Conservation (phyloP, 1,140 invertebrate species). For the Zophobas atratus region DNA sequence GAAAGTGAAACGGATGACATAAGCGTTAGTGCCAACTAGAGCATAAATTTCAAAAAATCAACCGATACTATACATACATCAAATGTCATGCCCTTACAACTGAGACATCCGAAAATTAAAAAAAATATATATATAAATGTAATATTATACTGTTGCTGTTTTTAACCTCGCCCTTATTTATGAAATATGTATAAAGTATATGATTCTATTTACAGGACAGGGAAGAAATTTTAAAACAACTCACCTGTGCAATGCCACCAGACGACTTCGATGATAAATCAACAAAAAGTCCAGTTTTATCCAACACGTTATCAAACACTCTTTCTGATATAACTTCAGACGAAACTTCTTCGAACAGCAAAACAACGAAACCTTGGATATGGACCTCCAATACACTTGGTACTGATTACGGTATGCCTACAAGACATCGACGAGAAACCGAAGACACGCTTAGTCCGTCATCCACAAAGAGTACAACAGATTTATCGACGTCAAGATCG, state of each 20-base stretch:
- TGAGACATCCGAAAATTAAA: no score
- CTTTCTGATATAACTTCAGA: slow-evolving; percentile 32
- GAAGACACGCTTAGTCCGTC: slow-evolving; percentile 62
- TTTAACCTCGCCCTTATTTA: no score
- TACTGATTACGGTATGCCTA: slow-evolving; percentile 64
- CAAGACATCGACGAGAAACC: slow-evolving; percentile 68
- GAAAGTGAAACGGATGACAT: no score
- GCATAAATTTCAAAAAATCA: no score
- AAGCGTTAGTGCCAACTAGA: no score
- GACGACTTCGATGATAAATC: slow-evolving; percentile 65
- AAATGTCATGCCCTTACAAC: no score
- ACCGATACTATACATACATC: no score
- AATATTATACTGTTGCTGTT: no score
- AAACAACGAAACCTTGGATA: slow-evolving; percentile 63
- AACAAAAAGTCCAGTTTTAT: slow-evolving; percentile 53
- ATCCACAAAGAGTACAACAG: slow-evolving; percentile 55
- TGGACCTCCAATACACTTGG: slow-evolving; percentile 66
- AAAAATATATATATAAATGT: no score
- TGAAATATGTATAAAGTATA: no score
- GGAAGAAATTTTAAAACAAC: slow-evolving; percentile 68
- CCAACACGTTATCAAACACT: slow-evolving; percentile 11
- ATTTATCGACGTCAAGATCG: slow-evolving; percentile 19
- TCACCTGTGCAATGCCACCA: slow-evolving; percentile 66
- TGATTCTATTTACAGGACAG: slow-evolving; percentile 64
- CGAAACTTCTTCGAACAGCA: slow-evolving; percentile 51